phyloP scores from a whole-genome alignment of 2,888 invertebrate species.

The Lissonota sp. region DNA sequence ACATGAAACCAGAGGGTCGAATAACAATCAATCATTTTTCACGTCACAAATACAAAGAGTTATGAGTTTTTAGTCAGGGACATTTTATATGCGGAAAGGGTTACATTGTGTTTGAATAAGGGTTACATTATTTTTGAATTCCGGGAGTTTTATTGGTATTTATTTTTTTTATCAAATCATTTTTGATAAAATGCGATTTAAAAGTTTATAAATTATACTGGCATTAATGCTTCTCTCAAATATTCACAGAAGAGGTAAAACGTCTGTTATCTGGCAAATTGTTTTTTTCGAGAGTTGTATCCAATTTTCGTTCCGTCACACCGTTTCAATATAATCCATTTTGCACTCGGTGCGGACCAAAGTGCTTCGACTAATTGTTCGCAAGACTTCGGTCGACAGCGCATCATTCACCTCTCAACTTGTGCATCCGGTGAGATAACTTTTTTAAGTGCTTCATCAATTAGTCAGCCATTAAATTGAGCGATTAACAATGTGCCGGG shows the following conservation, averaged over 20 bases:
- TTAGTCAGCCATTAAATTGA: slow-evolving; percentile 38
- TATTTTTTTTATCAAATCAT: background rate
- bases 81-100: too few relatives aligned
- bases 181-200: too few relatives aligned
- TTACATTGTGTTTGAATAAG: too few relatives aligned
- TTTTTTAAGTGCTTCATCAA: slow-evolving; percentile 32
- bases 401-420: slow-evolving; percentile 4
- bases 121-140: too few relatives aligned
- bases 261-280: background rate
- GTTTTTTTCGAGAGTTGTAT: background rate
- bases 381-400: slow-evolving; percentile 16
- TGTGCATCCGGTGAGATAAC: background rate
- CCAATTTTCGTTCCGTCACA: slow-evolving; percentile 22
- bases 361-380: slow-evolving; percentile 40
- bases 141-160: too few relatives aligned
- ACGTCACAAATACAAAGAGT: too few relatives aligned
- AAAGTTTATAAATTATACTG: too few relatives aligned
- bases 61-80: too few relatives aligned
- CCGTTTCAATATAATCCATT: slow-evolving; percentile 21
- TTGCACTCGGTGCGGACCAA: background rate
- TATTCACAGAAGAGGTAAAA: background rate
- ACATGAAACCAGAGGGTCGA: too few relatives aligned
- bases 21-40: too few relatives aligned
- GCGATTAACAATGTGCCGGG: slow-evolving; percentile 7
- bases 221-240: background rate